These are phyloP conservation scores for Periparus ater DNA, from an alignment of 2,797 vertebrate species.

Conservation along the genomic window DNA sequence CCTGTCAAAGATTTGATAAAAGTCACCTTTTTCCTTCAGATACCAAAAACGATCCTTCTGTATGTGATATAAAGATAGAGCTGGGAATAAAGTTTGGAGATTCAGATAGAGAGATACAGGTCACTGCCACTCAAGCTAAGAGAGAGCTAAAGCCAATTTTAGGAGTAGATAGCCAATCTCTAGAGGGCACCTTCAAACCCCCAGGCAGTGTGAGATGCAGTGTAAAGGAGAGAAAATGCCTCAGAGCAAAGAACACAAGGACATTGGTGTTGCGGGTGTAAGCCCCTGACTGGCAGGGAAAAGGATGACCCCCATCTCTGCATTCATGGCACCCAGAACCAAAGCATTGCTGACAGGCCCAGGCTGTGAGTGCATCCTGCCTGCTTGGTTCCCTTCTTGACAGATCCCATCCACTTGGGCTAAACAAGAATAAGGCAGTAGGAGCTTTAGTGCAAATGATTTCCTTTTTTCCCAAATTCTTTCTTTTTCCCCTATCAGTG, in stretches of 20 bases:
- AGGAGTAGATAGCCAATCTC: slow-evolving; percentile 9
- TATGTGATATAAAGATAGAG: slow-evolving; percentile 11
- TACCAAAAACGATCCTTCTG: background rate
- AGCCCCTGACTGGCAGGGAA: background rate
- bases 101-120: slow-evolving; percentile 42
- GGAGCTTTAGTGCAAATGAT: background rate
- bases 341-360: background rate
- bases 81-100: slow-evolving; percentile 5
- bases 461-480: slow-evolving; percentile 52
- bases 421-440: slow-evolving; percentile 15
- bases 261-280: background rate
- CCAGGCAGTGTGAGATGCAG: background rate
- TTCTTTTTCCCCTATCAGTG: slow-evolving; percentile 35
- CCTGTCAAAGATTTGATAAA: background rate
- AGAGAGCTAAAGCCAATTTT: slow-evolving; percentile 32
- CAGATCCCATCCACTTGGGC: background rate
- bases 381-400: background rate
- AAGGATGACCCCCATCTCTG: background rate
- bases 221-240: background rate
- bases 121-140: slow-evolving; percentile 19
- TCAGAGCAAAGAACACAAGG: background rate
- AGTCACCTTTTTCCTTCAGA: slow-evolving; percentile 20
- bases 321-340: background rate
- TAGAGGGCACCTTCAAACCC: slow-evolving; percentile 21
- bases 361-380: background rate